phyloP scores from a whole-genome alignment of 2,797 vertebrate genomes.

The Myripristis jacobus region DNA sequence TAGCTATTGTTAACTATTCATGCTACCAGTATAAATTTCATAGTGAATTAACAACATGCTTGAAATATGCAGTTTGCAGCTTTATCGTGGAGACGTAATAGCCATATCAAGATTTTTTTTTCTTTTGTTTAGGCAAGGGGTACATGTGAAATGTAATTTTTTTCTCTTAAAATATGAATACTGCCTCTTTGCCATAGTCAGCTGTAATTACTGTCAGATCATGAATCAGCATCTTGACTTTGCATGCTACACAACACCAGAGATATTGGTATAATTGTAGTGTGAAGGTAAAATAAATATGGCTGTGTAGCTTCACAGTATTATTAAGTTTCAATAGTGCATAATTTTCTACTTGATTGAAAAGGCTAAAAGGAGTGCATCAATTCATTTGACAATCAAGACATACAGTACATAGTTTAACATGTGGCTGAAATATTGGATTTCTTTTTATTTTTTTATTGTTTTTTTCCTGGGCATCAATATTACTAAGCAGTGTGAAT shows the following conservation, averaged over 20 bases:
- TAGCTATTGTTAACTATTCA: background rate
- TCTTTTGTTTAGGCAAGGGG: constrained; percentile 5
- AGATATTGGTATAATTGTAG: constrained; percentile 72
- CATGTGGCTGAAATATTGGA: constrained; percentile 92
- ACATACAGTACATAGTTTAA: constrained; percentile 87
- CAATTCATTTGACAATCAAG: constrained; percentile 87
- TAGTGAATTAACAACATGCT: no score
- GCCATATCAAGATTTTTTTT: constrained; percentile 13
- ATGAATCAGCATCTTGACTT: constrained; percentile 81
- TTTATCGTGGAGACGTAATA: constrained; percentile 7
- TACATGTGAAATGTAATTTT: background rate
- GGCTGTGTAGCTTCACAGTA: constrained; percentile 60
- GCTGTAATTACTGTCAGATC: constrained; percentile 77
- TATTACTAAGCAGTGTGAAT: constrained; percentile 99
- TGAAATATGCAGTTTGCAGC: background rate
- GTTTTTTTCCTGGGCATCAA: constrained; percentile 91
- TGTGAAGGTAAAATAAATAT: constrained; percentile 67
- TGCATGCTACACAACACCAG: constrained; percentile 90
- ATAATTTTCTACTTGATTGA: constrained; percentile 53
- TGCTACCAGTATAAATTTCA: no score
- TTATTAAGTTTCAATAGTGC: constrained; percentile 60
- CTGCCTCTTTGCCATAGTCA: constrained; percentile 88
- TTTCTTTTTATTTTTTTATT: constrained; percentile 80
- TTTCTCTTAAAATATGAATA: constrained; percentile 85
- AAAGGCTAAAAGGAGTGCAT: constrained; percentile 85